Conservation (phyloP, 2,888 invertebrate genomes). For the Acleris holmiana region DNA sequence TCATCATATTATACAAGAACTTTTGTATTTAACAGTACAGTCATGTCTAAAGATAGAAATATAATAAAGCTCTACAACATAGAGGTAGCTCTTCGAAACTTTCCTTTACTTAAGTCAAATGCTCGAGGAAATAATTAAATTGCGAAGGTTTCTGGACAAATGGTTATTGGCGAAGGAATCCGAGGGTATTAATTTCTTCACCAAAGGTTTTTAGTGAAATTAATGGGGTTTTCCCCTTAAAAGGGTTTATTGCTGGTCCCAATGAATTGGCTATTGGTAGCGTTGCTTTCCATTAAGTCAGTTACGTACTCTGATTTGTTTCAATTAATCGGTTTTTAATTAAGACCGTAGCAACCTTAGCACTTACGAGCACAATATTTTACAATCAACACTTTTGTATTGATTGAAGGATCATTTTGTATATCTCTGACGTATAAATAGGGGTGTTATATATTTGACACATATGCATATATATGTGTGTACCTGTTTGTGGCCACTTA, state of each 20-base stretch:
- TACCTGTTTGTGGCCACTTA: too few species aligned
- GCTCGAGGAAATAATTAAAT: slow-evolving; percentile 63
- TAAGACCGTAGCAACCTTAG: background rate
- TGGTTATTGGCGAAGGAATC: slow-evolving; percentile 54
- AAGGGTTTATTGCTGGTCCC: slow-evolving; percentile 57
- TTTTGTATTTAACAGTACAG: slow-evolving; percentile 60
- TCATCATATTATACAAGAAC: background rate
- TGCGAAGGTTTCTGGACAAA: slow-evolving; percentile 64
- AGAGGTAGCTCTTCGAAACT: slow-evolving; percentile 54
- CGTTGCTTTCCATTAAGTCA: slow-evolving; percentile 54
- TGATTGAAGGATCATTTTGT: too few species aligned
- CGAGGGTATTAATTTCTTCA: slow-evolving; percentile 65
- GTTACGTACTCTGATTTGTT: slow-evolving; percentile 50
- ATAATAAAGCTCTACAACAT: slow-evolving; percentile 53
- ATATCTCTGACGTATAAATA: too few species aligned
- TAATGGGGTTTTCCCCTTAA: slow-evolving; percentile 55
- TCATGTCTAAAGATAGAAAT: slow-evolving; percentile 4
- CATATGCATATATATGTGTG: too few species aligned
- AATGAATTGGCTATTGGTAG: slow-evolving; percentile 57
- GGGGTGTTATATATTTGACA: too few species aligned
- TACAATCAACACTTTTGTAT: too few species aligned
- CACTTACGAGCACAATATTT: too few species aligned
- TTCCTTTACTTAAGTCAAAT: slow-evolving; percentile 50
- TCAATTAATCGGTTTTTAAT: slow-evolving; percentile 42
- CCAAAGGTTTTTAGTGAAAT: slow-evolving; percentile 60